Base-by-base conservation (phyloP, 2,113 vertebrate species). In the Atlantisia rogersi region DNA sequence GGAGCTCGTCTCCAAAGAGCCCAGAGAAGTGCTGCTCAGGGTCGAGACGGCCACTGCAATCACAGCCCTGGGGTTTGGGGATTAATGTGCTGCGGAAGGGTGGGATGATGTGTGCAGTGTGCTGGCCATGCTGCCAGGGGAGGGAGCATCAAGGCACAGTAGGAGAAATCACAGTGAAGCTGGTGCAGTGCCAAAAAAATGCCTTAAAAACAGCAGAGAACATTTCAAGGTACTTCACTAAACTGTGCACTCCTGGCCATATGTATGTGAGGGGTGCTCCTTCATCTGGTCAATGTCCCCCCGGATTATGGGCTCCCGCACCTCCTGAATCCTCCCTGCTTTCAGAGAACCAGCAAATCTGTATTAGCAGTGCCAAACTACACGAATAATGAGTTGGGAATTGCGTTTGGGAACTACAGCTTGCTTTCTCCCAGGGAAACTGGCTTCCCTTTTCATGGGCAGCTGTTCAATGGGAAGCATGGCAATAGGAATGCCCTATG, bases 131-230 rank as follows among this genome's bases (percentile, higher is more conserved):
- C 6, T 21, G 68, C n/a, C 28, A 46, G 46, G 37, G 29, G 40
- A 59, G 52, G 56, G n/a, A 26, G 16, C 3, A 1, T 6, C 28
- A 35, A 44, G 12, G 35, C 12, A 40, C 15, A 31, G 44, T 5
- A 24, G 14, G 14, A 87, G 35, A 60, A 85, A 85, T 17, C 25
- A 48, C 21, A 46, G 60, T 67, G 39, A 53, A 86, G 59, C 6
- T 0, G 0, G 29, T 1, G 5, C 35, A 1, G 4, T 15, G 48
- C 28, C 4, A 5, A 59, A 59, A 59, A 91, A 75, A 20, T 3
- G 58, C 42, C 39, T 48, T 50, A 50, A 24, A 68, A 77, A n/a
- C 28, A 65, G 25, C 5, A 35, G 37, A 59, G 31, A 3, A 86
- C 40, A 25, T 46, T 56, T 53, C 37, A 28, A 58, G 28, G 46